Conservation (phyloP, 2,797 vertebrate species). For the Artibeus jamaicensis region DNA sequence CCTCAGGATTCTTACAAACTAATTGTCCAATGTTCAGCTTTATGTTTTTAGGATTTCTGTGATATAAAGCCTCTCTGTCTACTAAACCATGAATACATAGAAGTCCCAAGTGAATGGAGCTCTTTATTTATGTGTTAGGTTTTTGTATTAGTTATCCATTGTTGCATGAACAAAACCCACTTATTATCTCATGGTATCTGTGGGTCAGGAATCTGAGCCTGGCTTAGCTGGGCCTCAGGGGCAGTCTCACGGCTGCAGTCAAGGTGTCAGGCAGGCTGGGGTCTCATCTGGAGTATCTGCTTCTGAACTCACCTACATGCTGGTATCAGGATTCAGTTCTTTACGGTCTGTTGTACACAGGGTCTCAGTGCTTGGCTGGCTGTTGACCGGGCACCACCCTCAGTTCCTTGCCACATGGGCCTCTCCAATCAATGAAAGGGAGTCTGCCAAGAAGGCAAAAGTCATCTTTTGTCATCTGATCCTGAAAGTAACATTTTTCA, state of each 20-base stretch:
- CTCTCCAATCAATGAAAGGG: neutral
- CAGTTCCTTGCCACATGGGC: neutral
- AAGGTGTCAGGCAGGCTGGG: neutral
- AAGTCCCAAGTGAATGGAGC: neutral
- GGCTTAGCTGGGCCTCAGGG: neutral
- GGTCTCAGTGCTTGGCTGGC: neutral
- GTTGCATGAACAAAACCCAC: neutral
- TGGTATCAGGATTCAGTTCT: neutral
- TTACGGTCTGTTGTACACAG: neutral
- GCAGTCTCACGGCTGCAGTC: neutral
- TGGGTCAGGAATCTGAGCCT: neutral
- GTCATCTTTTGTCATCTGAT: neutral
- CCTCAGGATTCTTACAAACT: neutral
- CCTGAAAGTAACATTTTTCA: neutral
- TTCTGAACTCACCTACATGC: neutral
- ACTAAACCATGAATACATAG: neutral
- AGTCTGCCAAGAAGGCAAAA: neutral
- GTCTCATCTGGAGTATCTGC: neutral
- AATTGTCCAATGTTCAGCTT: neutral
- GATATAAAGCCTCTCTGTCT: neutral
- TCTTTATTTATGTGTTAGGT: neutral
- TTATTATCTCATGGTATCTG: neutral
- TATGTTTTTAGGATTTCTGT: neutral
- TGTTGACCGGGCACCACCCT: neutral
- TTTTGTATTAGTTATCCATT: neutral